Evolutionary conservation across 2,888 invertebrate genomes (phyloP).

Genomic region (Orchestes rusci): DNA sequence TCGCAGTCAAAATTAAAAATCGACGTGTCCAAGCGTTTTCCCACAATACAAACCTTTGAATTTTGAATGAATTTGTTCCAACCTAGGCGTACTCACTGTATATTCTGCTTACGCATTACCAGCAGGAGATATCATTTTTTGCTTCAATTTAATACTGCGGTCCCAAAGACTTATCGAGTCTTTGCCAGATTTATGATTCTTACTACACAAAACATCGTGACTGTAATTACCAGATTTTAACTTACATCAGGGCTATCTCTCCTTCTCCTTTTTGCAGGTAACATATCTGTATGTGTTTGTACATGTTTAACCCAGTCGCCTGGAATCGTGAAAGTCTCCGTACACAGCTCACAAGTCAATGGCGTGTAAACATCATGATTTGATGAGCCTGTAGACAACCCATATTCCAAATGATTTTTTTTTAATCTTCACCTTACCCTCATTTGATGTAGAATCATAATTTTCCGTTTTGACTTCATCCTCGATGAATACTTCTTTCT

Average conservation of each 20-base stretch:
- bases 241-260: constrained; percentile 44
- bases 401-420: too few species aligned
- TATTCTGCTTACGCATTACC: too few species aligned
- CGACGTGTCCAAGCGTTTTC: too few species aligned
- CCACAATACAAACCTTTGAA: too few species aligned
- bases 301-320: constrained; percentile 80
- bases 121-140: too few species aligned
- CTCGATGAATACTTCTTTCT: constrained; percentile 58
- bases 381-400: too few species aligned
- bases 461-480: constrained; percentile 62
- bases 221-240: not conserved
- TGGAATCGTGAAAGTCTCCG: constrained; percentile 74
- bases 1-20: too few species aligned
- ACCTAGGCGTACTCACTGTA: too few species aligned
- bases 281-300: constrained; percentile 65
- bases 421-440: constrained; percentile 21
- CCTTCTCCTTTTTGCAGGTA: constrained; percentile 51
- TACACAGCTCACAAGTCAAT: constrained; percentile 74
- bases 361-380: constrained; percentile 59
- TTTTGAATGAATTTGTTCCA: too few species aligned
- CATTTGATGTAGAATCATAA: constrained; percentile 22
- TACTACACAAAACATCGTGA: not conserved
- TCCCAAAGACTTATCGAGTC: too few species aligned
- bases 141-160: too few species aligned
- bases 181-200: not conserved